Base-by-base conservation (phyloP, 2,888 invertebrate species). In the Agonopterix arenella region DNA sequence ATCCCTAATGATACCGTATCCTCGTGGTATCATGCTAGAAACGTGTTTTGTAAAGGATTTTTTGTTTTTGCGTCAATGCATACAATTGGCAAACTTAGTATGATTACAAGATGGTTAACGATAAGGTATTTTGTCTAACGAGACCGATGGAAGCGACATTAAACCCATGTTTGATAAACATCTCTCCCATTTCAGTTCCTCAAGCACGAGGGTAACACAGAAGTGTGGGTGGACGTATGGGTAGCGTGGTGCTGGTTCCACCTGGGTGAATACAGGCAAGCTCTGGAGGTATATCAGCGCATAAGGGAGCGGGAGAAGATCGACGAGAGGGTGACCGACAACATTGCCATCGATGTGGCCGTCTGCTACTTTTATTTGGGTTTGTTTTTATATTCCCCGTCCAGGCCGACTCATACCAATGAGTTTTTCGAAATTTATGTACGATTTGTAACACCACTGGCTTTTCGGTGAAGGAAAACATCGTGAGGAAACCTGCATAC, bases 351-450 rank as follows among this genome's bases (percentile, higher is more conserved):
- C 36, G 97, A 97, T 77, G 85, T 97, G 9, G 98, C 97, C 2
- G 98, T 98, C 59, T 98, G 98, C 76, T 96, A 96, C 81, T 99
- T 99, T 79, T 98, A 97, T 73, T 89, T 99, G 65, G 98, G 97
- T 82, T 8, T 8, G 8, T 28, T 28, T 28, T 7, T 28, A 28
- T 28, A 28, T 7, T 28, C n/a, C n/a, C n/a, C n/a, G n/a, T n/a
- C n/a, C n/a, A n/a, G n/a, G n/a, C n/a, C n/a, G n/a, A n/a, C n/a
- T n/a, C n/a, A n/a, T n/a, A n/a, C n/a, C n/a, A n/a, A n/a, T n/a
- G n/a, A n/a, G n/a, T n/a, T n/a, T n/a, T n/a, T n/a, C n/a, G n/a
- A n/a, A n/a, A n/a, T n/a, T n/a, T n/a, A n/a, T n/a, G n/a, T n/a
- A n/a, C n/a, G n/a, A n/a, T n/a, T n/a, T n/a, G n/a, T n/a, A n/a